Conservation (phyloP, 2,113 vertebrate species). For the Formicarius rufipectus region DNA sequence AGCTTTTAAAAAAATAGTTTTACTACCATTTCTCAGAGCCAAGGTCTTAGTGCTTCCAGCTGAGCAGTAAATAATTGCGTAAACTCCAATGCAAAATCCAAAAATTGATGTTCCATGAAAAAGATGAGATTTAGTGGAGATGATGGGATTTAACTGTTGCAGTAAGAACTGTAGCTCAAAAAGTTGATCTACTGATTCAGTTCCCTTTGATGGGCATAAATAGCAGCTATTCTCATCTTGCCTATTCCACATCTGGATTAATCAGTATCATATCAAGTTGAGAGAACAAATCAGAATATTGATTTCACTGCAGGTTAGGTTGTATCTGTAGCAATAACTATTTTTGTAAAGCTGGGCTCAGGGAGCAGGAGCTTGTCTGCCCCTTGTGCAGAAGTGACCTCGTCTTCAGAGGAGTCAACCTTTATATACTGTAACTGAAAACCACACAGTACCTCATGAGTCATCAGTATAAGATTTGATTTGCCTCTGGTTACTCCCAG, state of each 20-base stretch:
- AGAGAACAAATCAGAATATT: not conserved
- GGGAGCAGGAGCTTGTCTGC: not conserved
- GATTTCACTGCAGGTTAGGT: not conserved
- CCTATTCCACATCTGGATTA: not conserved
- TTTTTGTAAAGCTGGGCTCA: not conserved
- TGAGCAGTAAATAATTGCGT: not conserved
- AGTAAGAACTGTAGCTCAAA: not conserved
- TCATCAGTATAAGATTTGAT: not conserved
- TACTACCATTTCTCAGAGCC: not conserved
- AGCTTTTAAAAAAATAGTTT: not conserved
- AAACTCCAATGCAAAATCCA: not conserved
- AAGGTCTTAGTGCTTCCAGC: not conserved
- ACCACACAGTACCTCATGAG: not conserved
- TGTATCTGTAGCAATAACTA: not conserved
- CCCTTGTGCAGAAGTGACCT: not conserved
- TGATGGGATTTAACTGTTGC: not conserved
- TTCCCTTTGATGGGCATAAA: not conserved
- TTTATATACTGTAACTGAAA: not conserved
- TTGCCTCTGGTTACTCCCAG: not conserved
- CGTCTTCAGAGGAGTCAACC: not conserved
- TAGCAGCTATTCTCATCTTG: not conserved
- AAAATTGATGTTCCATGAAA: not conserved
- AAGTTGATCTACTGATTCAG: not conserved
- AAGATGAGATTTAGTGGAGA: not conserved
- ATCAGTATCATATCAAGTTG: not conserved